A percentile compares a stretch with the other conserved stretches of the same genome.
Conservation (phyloP, 2,113 vertebrate species). For the Petromus typicus region DNA sequence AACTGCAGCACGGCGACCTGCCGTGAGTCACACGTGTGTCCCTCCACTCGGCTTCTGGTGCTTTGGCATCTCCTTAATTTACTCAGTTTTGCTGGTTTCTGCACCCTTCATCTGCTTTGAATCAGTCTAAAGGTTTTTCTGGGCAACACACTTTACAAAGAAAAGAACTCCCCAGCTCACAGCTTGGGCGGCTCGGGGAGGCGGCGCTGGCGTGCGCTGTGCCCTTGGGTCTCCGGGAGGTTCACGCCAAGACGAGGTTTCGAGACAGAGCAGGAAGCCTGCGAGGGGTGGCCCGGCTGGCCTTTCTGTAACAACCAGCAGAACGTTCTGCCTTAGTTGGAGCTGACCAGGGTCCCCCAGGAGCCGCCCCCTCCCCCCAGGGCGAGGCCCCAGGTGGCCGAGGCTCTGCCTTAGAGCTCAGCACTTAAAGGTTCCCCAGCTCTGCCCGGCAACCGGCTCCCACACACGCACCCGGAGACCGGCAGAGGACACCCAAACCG, state of each 20-base stretch:
- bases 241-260: background rate
- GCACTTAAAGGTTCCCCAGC: too few relatives aligned
- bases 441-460: too few relatives aligned
- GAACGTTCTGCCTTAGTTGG: too few relatives aligned
- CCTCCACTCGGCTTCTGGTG: background rate
- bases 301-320: background rate
- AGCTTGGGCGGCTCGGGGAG: background rate
- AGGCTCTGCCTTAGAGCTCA: background rate
- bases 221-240: background rate
- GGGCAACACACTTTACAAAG: too few relatives aligned
- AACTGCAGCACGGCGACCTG: background rate
- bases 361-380: too few relatives aligned
- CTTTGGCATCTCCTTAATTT: background rate
- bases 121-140: too few relatives aligned
- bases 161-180: background rate
- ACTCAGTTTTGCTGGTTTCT: background rate
- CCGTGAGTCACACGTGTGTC: background rate
- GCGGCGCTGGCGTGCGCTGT: background rate
- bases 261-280: background rate
- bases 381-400: background rate
- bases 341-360: background rate
- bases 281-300: too few relatives aligned
- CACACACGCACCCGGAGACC: background rate
- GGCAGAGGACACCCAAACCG: background rate
- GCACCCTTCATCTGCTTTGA: background rate